Base-by-base conservation (phyloP, 53 echinoderm and acorn worm genomes). In the Temnopleurus reevesii region DNA sequence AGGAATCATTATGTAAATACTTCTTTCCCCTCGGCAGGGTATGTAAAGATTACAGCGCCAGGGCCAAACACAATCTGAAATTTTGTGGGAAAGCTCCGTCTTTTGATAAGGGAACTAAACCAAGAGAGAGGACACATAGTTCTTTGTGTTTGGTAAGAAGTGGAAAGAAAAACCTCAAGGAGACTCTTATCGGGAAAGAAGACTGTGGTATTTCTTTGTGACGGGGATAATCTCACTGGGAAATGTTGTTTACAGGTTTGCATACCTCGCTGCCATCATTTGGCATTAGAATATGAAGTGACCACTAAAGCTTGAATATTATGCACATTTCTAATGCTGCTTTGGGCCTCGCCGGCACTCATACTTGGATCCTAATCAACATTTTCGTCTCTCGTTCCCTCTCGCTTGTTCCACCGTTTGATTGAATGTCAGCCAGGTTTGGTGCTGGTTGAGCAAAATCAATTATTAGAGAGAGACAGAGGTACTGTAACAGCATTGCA, bases 1-100 rank as follows among this genome's bases (percentile, higher is more conserved):
- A 71, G 71, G 71, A 71, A 71, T 71, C 41, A 41, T 71, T 71
- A 71, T 71, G 71, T 71, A 71, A 71, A 71, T 41, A 71, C 41
- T 71, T 23, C 71, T 71, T 71, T 71, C 71, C n/a, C 71, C 23
- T 71, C 23, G 2, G n/a, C 1, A 41, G 71, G 23, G 2, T 21
- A 71, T 71, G 71, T 71, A 8, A 18, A 18, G 38, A 71, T 71
- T 41, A 71, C 41, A 71, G 43, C n/a, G 13, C 38, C 19, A 38
- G 71, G 71, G 71, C 43, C 13, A 34, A 15, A 15, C 64, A 6
- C 71, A 21, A 41, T 2, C n/a, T 38, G 36, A 2, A 65, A 28
- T 17, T 12, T 65, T 65, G 19, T 35, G 71, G n/a, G 56, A 56
- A 38, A 71, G 41, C 71, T 38, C n/a, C 8, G 71, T n/a, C 38